Base-by-base conservation (phyloP, 2,888 invertebrate species). In the Branchipolynoe longqiensis region DNA sequence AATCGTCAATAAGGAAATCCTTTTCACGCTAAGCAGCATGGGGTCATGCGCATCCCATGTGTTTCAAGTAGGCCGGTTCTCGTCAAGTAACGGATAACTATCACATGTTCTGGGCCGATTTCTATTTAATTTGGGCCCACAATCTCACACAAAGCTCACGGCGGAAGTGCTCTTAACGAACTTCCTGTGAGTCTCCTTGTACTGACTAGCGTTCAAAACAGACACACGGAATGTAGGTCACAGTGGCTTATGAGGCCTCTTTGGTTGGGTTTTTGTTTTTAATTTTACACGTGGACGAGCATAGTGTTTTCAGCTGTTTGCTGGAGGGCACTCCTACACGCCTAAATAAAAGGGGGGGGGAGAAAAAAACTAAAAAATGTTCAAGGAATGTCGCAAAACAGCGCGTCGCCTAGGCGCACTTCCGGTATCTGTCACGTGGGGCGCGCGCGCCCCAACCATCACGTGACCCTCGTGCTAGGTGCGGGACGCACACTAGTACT, bases 361-460 rank as follows among this genome's bases (percentile, higher is more conserved):
- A 48, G 18, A 48, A 18, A 48, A 48, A 18, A 48, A 8, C 48
- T 12, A 48, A 8, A 48, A 48, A 8, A 12, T 8, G 48, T 8
- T 48, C 48, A 48, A 8, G 8, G 28, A 62, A 62, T 62, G 62
- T 25, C 31, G 3, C 62, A 62, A 62, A 48, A 48, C 62, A 62
- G 14, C 1, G 1, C 1, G 62, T 28, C 62, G 31, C 31, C 48
- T 4, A 28, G 25, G 1, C 6, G 62, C 62, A 62, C 62, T 62
- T 62, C 62, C 62, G 62, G 62, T 62, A 62, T 62, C n/a, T 14
- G 62, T n/a, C 62, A 62, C 62, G 25, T 62, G 62, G 31, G 12
- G 28, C 1, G 2, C 4, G 62, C 12, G 56, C 56, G 56, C 25
- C 56, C 25, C 56, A 56, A n/a, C 6, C 48, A 18, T 48, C 48